Evolutionary conservation across 2,113 vertebrate genomes (phyloP), one percentile per base, ranked within the genome.

Genomic region (Phoenicopterus ruber): DNA sequence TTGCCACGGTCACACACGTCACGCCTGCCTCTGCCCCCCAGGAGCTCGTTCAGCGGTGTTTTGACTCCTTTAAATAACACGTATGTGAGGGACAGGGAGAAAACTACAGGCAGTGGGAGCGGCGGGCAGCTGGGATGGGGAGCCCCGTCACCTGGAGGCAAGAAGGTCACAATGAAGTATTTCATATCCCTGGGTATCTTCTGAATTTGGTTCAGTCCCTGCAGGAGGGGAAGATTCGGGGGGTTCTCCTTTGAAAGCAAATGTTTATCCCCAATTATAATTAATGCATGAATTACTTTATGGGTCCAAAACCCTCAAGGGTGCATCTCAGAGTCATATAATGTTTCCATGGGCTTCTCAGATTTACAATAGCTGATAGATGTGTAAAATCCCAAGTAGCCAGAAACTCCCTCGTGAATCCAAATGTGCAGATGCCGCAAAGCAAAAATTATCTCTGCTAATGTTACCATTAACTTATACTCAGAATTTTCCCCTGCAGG

Each of bases 391-490:
- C 55, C 72, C 83, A 92, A 89, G 46, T 62, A 95, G 59, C 32
- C 65, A 78, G 44, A 81, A 92, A 86, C 38, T 91, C 80, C 52
- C 55, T 47, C 0, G 4, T 67, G 93, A 91, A 86, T 88, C n/a
- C 25, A 59, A 81, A 63, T 59, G 77, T 86, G 63, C 59, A 87
- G 77, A 91, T 32, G 28, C 65, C 1, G 3, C 44, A 74, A 84
- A 72, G 31, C 40, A 93, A 78, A 93, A 95, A 84, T 87, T 83
- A 84, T 87, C 77, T 76, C 44, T 91, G 38, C 44, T 93, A 59
- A 59, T 71, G 63, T 82, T 71, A 58, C 31, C 26, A 52, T 87
- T 93, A 85, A 71, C 38, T 84, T 79, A n/a, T 17, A 69, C 28
- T 22, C 58, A 84, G 49, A 86, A 62, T 82, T 79, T 79, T 46